Evolutionary conservation across 2,797 vertebrate genomes (phyloP), one percentile per base, ranked within the genome.

Genomic region (Lepidocolaptes lacrymiger): DNA sequence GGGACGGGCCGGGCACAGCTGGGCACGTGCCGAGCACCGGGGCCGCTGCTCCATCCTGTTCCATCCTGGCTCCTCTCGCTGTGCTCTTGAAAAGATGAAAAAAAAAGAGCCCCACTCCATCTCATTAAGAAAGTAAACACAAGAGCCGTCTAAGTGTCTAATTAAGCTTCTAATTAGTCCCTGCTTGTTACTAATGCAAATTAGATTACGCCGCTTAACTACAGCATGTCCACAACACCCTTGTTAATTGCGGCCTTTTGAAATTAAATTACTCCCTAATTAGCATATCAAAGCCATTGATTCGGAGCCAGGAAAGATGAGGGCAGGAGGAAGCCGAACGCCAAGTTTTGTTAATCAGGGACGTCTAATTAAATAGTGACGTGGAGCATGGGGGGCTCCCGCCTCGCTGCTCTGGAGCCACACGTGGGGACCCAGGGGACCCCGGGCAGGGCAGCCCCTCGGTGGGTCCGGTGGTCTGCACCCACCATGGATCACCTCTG

Each of bases 231-330:
- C 99, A 99, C 99, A 99, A 99, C 99, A 99, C 98, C 98, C 99
- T 99, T 99, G 99, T 99, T 99, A 99, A 99, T 99, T 99, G 99
- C 99, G 99, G 99, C 99, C 99, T 99, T 99, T 99, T 99, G 99
- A 99, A 99, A 99, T 99, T 99, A 99, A 99, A 99, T 99, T 99
- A 99, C 99, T 99, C 98, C 97, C 99, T 99, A 99, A 99, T 99
- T 99, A 99, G 99, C 99, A 99, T 99, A 99, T 99, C 99, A 99
- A 99, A 99, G 99, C 99, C 99, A 99, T 99, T 99, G 99, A 99
- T 99, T 99, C 98, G 95, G 98, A 98, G 98, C 98, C 98, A 98
- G 98, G 98, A 98, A 98, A 97, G 98, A 97, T 95, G 96, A 98
- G 98, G 98, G 98, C 98, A 99, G 98, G 97, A 98, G 98, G 99